A percentile compares a stretch with the other conserved stretches of the same genome.
Evolutionary conservation across 1,140 invertebrate species (phyloP).

Genomic region (Cecropterus lyciades): DNA sequence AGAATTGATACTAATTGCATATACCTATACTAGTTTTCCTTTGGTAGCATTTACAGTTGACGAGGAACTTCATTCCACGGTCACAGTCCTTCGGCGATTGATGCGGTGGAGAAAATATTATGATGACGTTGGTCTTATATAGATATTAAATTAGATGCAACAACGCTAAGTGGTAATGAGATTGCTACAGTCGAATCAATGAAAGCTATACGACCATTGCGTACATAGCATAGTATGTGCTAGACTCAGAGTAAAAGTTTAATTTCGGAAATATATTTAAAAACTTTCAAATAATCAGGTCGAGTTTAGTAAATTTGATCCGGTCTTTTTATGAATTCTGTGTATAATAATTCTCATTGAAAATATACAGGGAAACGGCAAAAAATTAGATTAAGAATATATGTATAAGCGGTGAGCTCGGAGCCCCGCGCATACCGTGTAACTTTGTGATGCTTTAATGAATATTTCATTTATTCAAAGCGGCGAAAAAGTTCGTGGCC

Average conservation of each 20-base stretch:
- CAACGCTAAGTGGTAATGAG: too few relatives aligned
- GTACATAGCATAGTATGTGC: too few relatives aligned
- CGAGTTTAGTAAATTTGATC: not conserved
- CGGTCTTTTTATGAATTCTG: constrained; percentile 16
- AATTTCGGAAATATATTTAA: not conserved
- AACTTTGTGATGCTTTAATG: constrained; percentile 51
- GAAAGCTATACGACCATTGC: too few relatives aligned
- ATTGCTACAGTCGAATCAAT: too few relatives aligned
- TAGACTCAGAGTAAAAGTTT: not conserved
- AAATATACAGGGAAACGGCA: constrained; percentile 18
- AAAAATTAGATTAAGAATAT: constrained; percentile 28
- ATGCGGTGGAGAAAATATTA: too few relatives aligned
- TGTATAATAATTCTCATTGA: constrained; percentile 33
- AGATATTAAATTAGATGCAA: too few relatives aligned
- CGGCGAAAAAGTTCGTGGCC: constrained; percentile 53
- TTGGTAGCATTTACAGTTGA: too few relatives aligned
- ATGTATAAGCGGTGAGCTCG: constrained; percentile 17
- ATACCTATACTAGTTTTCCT: too few relatives aligned
- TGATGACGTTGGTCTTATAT: too few relatives aligned
- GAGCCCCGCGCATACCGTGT: constrained; percentile 36
- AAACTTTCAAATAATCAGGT: not conserved
- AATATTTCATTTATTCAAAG: constrained; percentile 76
- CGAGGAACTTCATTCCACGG: too few relatives aligned
- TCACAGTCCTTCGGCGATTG: too few relatives aligned
- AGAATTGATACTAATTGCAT: too few relatives aligned